Base-by-base conservation (phyloP, 2,888 invertebrate genomes). In the Myopa testacea region DNA sequence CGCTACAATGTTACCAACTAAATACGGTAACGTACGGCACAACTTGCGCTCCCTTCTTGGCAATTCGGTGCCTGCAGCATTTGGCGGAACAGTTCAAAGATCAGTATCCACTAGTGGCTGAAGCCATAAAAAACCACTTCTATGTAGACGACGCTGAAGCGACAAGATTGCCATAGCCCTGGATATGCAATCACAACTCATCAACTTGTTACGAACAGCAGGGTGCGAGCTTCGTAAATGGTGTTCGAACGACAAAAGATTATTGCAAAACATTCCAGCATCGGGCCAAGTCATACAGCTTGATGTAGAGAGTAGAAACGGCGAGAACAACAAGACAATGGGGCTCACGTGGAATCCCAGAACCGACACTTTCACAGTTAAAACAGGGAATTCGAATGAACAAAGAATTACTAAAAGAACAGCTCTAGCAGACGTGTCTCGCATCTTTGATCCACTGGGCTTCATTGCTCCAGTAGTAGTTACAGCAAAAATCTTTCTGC, bases 311-410 rank as follows among this genome's bases (percentile, higher is more conserved):
- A 68, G 60, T 62, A 7, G n/a, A n/a, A 8, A 19, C 5, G 26
- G 26, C 6, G 50, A 58, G 12, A 50, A 19, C 37, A 70, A 45
- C 14, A 76, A 76, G 38, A 60, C 69, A 6, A 55, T 76, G 68
- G 75, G 69, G 12, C 26, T 80, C 16, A 78, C 52, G 16, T 80
- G 80, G 75, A 70, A 55, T 4, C 80, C 77, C 10, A 77, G 67
- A 63, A 55, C 68, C 37, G 77, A 80, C 65, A 58, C 65, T 7
- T 78, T 80, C 65, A 71, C 65, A 26, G 58, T 80, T n/a, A 80
- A 71, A 55, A 78, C 62, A 26, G 62, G 62, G 4, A 62, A 26
- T 5, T 4, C 26, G 62, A 62, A 10, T 62, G 26, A 26, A 10
- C n/a, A 8, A 26, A 62, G 58, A 16, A 58, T 58, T 16, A 58